Base-by-base conservation (phyloP, 2,113 vertebrate species). In the Delphinus delphis region DNA sequence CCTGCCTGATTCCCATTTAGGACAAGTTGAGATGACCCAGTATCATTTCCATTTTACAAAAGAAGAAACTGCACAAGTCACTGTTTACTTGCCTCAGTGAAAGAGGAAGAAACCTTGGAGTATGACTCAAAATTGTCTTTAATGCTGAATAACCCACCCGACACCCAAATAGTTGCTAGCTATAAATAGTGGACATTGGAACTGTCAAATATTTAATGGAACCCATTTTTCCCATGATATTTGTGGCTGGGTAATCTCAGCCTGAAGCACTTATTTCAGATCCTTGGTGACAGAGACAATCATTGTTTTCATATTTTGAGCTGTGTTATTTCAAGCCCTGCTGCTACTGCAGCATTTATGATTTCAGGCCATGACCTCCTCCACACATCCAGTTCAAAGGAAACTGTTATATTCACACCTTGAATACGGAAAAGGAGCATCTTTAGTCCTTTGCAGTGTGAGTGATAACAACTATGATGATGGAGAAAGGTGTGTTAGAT, bases 271-370 rank as follows among this genome's bases (percentile, higher is more conserved):
- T 74, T 88, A 95, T 60, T 90, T 97, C 77, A 88, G 82, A 76
- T 95, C 88, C 62, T 96, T 92, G 60, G 41, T 88, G 73, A 71
- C 17, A 80, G 70, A 81, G 81, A 83, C 53, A 97, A 93, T 93
- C 67, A 85, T 47, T 68, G 58, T 77, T 81, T 96, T 94, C 65
- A 18, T 89, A 70, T 74, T 88, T 90, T 77, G 60, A 95, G 58
- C 38, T 93, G 38, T 84, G 21, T 90, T 93, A 80, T 63, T 82
- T 92, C 58, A 55, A 93, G 60, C 23, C 28, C 36, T 58, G 47
- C 77, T 96, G 67, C 15, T 50, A 14, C 26, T 67, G 76, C 21
- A 70, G 13, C 73, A 65, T 63, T 91, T 86, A 73, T 95, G 55
- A 87, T 74, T 79, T 88, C 62, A 93, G 63, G 71, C 36, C 65